Evolutionary conservation across 2,888 invertebrate genomes (phyloP), one percentile per base, ranked within the genome.

Genomic region (Bembecia ichneumoniformis): DNA sequence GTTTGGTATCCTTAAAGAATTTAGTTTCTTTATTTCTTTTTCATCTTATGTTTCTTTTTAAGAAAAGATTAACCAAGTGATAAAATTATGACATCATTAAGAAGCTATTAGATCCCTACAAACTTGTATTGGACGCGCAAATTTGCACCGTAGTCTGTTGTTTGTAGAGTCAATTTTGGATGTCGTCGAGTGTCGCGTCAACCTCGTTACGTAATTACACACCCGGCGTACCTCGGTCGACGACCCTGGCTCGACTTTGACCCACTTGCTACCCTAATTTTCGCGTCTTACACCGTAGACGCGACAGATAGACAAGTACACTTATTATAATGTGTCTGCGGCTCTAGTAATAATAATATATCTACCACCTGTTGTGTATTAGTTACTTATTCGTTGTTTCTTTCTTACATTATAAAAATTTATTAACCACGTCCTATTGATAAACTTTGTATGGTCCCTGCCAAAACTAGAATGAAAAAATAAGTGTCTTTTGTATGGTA

Each of bases 201-300:
- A 68, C 65, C 65, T 63, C 64, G 76, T 81, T 75, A 74, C 72
- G 74, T 82, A 86, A 86, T 86, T 82, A 80, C 82, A 72, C 74
- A 68, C 66, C 66, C 67, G 35, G 59, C 71, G 71, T 9, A 9
- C 28, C 28, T 61, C 66, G 80, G 76, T 54, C 82, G 71, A 62
- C 77, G 83, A 81, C 82, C 83, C 71, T 69, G 64, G 35, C 68
- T 67, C 77, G 86, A 86, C 86, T 86, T 86, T 86, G 86, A 86
- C 86, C 86, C 68, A 86, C 74, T 84, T 84, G 71, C 72, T 72
- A 77, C 74, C 76, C 77, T 86, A 84, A 86, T 86, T 84, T 77
- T 77, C 81, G 66, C 75, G 77, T 74, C 77, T 82, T 80, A 77
- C 69, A 62, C 66, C 59, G 68, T 60, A 73, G 70, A 76, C 74